Conservation (phyloP, 2,113 vertebrate species). For the Pomatorhinus ruficollis region DNA sequence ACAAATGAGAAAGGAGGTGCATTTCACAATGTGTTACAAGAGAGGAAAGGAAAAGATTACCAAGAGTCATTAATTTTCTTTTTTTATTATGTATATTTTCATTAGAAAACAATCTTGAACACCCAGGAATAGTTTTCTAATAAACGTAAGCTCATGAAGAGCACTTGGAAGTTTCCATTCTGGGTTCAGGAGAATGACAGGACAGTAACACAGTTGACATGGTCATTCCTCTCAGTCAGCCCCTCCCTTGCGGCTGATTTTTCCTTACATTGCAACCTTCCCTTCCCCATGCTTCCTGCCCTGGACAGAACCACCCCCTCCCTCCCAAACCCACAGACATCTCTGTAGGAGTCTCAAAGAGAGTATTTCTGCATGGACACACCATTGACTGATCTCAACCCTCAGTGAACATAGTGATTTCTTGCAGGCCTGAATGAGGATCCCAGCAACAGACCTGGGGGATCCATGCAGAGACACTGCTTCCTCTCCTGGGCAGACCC, state of each 20-base stretch:
- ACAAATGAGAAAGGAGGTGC: not conserved
- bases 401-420: not conserved
- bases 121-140: constrained; percentile 70
- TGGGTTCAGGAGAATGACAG: constrained; percentile 61
- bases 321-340: not conserved
- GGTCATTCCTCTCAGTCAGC: constrained; percentile 57
- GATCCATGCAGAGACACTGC: constrained; percentile 41
- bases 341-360: not conserved
- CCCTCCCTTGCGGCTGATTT: constrained; percentile 37
- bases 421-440: not conserved
- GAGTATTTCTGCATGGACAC: constrained; percentile 36
- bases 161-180: constrained; percentile 68
- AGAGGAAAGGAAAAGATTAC: constrained; percentile 38
- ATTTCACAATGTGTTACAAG: constrained; percentile 21
- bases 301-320: not conserved
- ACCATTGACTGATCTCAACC: not conserved
- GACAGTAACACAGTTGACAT: constrained; percentile 69
- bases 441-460: not conserved
- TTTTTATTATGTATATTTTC: constrained; percentile 69
- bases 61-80: constrained; percentile 23
- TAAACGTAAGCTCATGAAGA: constrained; percentile 67
- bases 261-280: constrained; percentile 2
- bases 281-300: not conserved
- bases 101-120: constrained; percentile 72
- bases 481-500: constrained; percentile 8